Evolutionary conservation across 64 coral and sea anemone genomes (phyloP).

Genomic region (Montipora sp.): DNA sequence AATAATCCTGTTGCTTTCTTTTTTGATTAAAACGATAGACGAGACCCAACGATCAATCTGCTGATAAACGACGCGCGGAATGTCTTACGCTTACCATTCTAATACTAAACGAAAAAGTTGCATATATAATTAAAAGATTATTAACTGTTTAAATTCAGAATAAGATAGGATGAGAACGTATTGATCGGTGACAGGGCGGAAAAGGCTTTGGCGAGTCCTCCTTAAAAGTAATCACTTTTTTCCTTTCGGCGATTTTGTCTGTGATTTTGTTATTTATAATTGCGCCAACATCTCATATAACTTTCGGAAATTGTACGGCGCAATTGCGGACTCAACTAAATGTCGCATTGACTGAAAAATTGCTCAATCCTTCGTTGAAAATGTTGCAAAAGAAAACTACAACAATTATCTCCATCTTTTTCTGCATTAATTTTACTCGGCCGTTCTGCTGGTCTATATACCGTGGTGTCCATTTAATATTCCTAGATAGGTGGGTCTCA

Average conservation of each 20-base stretch:
- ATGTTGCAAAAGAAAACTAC: neutral
- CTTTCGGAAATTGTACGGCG: neutral
- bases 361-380: neutral
- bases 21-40: neutral
- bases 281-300: neutral
- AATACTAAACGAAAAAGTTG: neutral
- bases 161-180: neutral
- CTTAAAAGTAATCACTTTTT: neutral
- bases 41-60: neutral
- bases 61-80: constrained; percentile 1
- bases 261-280: neutral
- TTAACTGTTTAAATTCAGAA: constrained; percentile 24
- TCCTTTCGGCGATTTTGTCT: neutral
- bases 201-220: neutral
- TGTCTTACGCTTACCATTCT: neutral
- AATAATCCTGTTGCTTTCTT: neutral
- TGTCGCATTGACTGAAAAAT: neutral
- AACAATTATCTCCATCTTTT: neutral
- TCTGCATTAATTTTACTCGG: neutral
- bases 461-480: no score
- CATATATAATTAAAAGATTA: neutral
- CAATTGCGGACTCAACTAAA: neutral
- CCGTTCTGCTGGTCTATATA: no score
- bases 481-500: no score
- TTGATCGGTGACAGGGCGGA: neutral